Evolutionary conservation across 2,113 vertebrate genomes (phyloP), one percentile per base, ranked within the genome.

Genomic region (Chaetodon trifascialis): DNA sequence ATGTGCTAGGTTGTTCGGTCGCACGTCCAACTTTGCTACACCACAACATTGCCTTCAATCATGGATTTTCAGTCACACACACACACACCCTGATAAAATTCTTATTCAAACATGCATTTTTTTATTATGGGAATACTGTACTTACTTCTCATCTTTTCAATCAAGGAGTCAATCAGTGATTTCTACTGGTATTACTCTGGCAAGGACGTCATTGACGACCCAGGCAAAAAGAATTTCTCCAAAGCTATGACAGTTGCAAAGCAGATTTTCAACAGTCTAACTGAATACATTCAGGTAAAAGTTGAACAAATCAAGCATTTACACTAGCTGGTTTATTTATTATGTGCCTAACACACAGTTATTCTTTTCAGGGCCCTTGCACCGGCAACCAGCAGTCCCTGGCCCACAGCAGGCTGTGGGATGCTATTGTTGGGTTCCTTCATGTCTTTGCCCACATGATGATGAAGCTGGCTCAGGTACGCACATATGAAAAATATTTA

Each of bases 111-210:
- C 34, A 62, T 11, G 7, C 40, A 23, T 44, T 9, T 38, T 62
- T 47, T 21, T 8, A 54, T 46, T 17, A 11, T 23, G 1, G 2
- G 0, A 55, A 25, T 16, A 25, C 10, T 64, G 15, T 30, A 9
- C 11, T 78, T 8, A 40, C 36, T 15, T 52, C 0, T 55, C 3
- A 0, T 49, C 66, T 63, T 83, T 60, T 55, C 6, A 75, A 16
- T 85, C 10, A 85, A 99, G 98, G 98, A 99, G 90, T 99, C 97
- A 30, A 99, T 99, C 93, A 99, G 98, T 71, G 98, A 99, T 88
- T 99, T 99, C 91, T 99, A 99, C 93, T 99, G 98, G 98, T 99
- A 99, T 92, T 99, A 99, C 86, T 99, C 98, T 1, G 98, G 98
- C 36, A 99, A 98, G 83, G 97, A 99, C 10, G 89, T 98, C 47